These are phyloP conservation scores for Lophotriccus pileatus DNA, from an alignment of 2,797 vertebrate genomes.

Conservation along the genomic window DNA sequence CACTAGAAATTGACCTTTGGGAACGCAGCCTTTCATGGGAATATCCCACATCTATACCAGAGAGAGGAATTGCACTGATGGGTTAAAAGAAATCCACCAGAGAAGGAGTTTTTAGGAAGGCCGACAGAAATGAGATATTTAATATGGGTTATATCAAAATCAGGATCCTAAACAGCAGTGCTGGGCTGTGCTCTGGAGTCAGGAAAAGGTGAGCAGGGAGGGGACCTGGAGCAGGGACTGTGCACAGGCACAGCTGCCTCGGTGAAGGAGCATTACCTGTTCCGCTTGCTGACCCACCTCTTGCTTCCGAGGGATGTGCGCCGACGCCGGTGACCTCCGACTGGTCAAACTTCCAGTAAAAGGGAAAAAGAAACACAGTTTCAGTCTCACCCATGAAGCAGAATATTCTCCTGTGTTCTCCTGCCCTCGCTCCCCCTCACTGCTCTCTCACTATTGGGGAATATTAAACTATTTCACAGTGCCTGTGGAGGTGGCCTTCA, in stretches of 20 bases:
- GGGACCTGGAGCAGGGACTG: neutral
- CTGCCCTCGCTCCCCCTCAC: neutral
- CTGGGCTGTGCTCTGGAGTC: neutral
- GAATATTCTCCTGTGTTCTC: neutral
- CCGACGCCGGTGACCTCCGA: neutral
- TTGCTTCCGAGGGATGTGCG: conserved; percentile 7
- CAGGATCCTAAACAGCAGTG: neutral
- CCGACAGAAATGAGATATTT: neutral
- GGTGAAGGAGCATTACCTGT: conserved; percentile 53
- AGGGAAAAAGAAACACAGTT: neutral
- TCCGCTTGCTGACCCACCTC: conserved; percentile 36
- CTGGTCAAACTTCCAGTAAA: conserved; percentile 29
- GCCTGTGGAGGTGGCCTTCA: neutral
- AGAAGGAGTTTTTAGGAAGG: neutral
- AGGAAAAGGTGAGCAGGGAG: neutral
- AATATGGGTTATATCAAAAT: neutral
- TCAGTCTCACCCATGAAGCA: neutral
- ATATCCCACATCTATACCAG: neutral
- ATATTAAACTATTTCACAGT: neutral
- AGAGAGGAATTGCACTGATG: neutral
- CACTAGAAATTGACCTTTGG: neutral
- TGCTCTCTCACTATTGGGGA: neutral
- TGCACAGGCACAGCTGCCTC: rapidly evolving
- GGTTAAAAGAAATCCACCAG: neutral
- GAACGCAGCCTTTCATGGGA: rapidly evolving